Evolutionary conservation across 1,140 invertebrate genomes (phyloP).

Genomic region (Drosophila sturtevanti): DNA sequence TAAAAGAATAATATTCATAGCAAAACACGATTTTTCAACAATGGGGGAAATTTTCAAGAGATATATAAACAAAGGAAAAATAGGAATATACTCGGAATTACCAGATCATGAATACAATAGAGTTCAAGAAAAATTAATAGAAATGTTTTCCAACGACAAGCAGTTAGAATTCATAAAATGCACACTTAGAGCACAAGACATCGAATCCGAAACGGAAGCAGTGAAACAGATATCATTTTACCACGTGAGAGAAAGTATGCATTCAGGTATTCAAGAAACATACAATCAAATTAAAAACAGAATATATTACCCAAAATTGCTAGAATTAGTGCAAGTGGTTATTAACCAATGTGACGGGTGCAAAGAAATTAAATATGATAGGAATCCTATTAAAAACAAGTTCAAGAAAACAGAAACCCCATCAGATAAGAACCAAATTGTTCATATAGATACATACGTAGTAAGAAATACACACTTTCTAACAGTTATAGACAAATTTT

Average conservation of each 20-base stretch:
- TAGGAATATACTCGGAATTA: too few relatives aligned
- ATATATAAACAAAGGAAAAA: too few relatives aligned
- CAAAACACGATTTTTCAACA: too few relatives aligned
- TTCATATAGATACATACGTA: neutral
- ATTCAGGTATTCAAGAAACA: too few relatives aligned
- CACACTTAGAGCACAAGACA: conserved; percentile 27
- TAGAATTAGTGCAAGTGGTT: conserved; percentile 24
- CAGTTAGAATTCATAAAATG: conserved; percentile 36
- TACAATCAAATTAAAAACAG: too few relatives aligned
- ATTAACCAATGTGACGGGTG: conserved; percentile 47
- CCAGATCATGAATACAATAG: too few relatives aligned
- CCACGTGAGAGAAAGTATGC: conserved; percentile 28
- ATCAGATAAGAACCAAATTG: conserved; percentile 11
- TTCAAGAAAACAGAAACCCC: conserved; percentile 2
- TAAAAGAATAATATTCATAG: conserved; percentile 1
- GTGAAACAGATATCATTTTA: conserved; percentile 38
- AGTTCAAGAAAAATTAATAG: too few relatives aligned
- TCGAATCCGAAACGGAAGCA: conserved; percentile 32
- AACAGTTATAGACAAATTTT: conserved; percentile 6
- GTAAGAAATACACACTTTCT: too few relatives aligned
- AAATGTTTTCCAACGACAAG: conserved; percentile 35
- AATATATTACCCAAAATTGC: conserved; percentile 26
- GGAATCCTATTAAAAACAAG: conserved; percentile 32
- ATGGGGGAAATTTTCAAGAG: too few relatives aligned
- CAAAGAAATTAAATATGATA: conserved; percentile 39